A percentile compares a stretch with the other conserved stretches of the same genome.
Conservation (phyloP, 2,888 invertebrate genomes). For the Tetanocera ferruginea region DNA sequence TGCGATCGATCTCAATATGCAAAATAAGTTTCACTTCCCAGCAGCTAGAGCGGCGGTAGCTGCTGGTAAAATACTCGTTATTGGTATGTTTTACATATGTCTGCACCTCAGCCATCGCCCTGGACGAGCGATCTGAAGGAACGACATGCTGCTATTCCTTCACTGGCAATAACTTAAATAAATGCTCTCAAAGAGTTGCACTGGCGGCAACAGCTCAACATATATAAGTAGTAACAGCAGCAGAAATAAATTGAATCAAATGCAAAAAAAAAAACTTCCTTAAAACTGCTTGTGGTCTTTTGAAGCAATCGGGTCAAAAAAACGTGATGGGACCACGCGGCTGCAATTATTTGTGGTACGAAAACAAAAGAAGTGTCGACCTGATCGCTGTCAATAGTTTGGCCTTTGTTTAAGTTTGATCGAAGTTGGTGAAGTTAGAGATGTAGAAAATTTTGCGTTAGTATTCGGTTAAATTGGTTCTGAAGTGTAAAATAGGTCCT, state of each 20-base stretch:
- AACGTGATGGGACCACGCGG: constrained; percentile 63
- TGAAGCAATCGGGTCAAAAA: constrained; percentile 16
- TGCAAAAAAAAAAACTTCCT: constrained; percentile 5
- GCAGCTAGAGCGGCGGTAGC: constrained; percentile 50
- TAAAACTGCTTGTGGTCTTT: not conserved
- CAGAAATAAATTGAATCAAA: constrained; percentile 12
- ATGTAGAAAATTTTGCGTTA: not conserved
- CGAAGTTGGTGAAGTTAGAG: constrained; percentile 14
- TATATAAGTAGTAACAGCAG: not conserved
- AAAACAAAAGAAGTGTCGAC: constrained; percentile 56
- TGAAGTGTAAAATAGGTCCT: no score
- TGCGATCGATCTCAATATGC: constrained; percentile 54
- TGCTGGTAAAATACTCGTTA: constrained; percentile 52
- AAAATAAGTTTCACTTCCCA: constrained; percentile 65
- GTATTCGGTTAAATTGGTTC: no score
- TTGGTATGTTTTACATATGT: constrained; percentile 67
- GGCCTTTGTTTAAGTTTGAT: constrained; percentile 33
- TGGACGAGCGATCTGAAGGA: constrained; percentile 11
- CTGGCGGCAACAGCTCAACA: not conserved
- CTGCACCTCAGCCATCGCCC: constrained; percentile 60
- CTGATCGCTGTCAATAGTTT: constrained; percentile 52
- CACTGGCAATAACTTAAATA: constrained; percentile 60
- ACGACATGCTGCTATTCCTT: constrained; percentile 46
- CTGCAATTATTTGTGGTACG: constrained; percentile 61
- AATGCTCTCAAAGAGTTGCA: constrained; percentile 41